Evolutionary conservation across 2,113 vertebrate species (phyloP).

Genomic region (Anhinga rufa): DNA sequence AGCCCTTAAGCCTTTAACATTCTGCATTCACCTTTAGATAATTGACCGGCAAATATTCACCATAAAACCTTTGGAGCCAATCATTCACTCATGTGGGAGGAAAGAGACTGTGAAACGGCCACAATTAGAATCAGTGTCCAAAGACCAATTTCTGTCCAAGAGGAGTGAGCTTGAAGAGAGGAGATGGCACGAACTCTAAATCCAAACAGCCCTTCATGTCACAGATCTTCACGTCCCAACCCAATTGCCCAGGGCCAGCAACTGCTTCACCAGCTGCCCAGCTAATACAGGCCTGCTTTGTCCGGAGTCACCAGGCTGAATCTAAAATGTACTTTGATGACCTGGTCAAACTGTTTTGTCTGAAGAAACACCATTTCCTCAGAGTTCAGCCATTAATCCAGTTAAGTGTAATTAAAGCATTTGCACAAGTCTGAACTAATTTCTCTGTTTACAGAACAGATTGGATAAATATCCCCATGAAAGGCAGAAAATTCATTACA

Average conservation of each 20-base stretch:
- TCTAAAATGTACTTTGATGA: not conserved
- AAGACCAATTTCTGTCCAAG: not conserved
- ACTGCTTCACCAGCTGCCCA: not conserved
- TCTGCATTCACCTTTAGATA: not conserved
- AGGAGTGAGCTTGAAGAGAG: not conserved
- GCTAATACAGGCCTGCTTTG: not conserved
- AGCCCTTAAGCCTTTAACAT: not conserved
- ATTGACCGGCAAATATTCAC: not conserved
- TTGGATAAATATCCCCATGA: conserved; percentile 59
- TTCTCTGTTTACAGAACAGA: conserved; percentile 61
- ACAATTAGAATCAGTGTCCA: not conserved
- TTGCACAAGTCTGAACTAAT: conserved; percentile 49
- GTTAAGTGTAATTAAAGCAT: conserved; percentile 59
- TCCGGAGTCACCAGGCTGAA: not conserved
- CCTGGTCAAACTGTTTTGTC: conserved; percentile 24
- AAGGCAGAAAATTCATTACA: conserved; percentile 60
- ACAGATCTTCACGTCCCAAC: not conserved
- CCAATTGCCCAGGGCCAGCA: accelerated
- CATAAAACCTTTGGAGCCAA: not conserved
- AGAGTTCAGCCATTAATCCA: conserved; percentile 54
- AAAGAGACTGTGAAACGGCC: not conserved
- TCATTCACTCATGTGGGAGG: not conserved
- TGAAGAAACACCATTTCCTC: conserved; percentile 35
- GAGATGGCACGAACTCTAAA: not conserved
- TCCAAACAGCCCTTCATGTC: not conserved